Evolutionary conservation across 1,140 invertebrate genomes (phyloP).

Genomic region (Zaprionus vittiger): DNA sequence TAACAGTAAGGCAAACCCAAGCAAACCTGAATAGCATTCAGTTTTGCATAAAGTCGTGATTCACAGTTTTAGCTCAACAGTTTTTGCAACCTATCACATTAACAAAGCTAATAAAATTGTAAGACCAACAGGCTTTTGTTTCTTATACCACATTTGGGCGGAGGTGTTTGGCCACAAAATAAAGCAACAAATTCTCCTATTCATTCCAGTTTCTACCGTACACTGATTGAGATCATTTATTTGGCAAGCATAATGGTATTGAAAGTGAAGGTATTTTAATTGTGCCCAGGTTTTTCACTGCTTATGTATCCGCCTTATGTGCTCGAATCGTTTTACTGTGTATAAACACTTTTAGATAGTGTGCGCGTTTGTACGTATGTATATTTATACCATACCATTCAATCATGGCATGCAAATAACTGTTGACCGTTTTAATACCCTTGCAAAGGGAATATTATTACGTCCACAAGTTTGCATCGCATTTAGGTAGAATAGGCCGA

Average conservation of each 20-base stretch:
- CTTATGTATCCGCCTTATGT: constrained; percentile 25
- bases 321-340: background rate
- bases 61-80: constrained; percentile 34
- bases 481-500: too few species aligned
- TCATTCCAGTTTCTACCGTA: constrained; percentile 58
- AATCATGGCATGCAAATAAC: background rate
- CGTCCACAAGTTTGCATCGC: too few species aligned
- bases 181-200: constrained; percentile 52
- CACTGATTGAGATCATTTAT: constrained; percentile 62
- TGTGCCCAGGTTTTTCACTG: constrained; percentile 56
- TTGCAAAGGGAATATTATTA: too few species aligned
- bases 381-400: background rate
- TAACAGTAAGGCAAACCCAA: constrained; percentile 10
- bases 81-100: constrained; percentile 48
- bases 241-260: constrained; percentile 60
- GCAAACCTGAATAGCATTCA: constrained; percentile 25
- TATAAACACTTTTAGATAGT: constrained; percentile 3
- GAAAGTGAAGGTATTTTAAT: constrained; percentile 70
- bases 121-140: constrained; percentile 51
- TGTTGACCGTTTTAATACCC: too few species aligned
- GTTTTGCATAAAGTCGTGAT: constrained; percentile 65
- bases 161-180: constrained; percentile 54
- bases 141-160: constrained; percentile 60
- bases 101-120: constrained; percentile 62
- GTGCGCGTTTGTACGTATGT: background rate